Evolutionary conservation across 2,797 vertebrate genomes (phyloP), one percentile per base, ranked within the genome.

Genomic region (Gorsachius magnificus): DNA sequence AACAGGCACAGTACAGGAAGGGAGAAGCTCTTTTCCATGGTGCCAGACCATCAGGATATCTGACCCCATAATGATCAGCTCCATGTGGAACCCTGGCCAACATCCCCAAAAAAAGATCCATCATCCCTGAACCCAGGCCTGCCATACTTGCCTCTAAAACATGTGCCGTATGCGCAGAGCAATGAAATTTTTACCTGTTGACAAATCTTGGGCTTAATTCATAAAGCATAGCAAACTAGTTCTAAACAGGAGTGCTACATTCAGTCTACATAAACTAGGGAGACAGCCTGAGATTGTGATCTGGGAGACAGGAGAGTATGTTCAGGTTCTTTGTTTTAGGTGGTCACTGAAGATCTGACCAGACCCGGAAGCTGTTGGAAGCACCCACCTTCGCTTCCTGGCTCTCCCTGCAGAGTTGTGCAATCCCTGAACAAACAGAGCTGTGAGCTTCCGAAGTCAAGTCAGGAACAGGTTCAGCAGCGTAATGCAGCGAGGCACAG

Each of bases 311-410:
- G 31, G 20, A 28, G 26, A n/a, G 0, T 11, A 60, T 5, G 20
- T 20, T 81, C 18, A 33, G 7, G 14, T 56, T 61, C 41, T 57
- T 53, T 56, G 31, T 13, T 74, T 72, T 21, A 86, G 26, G 16
- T 66, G 25, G 58, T 36, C 25, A 19, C 14, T 76, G 54, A 66
- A 56, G n/a, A 63, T 38, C 57, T 46, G 60, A 58, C 5, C 22
- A 43, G 45, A 80, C 35, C 41, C 5, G 3, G 48, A 70, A 76
- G 21, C 31, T 83, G 24, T 0, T 78, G 21, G 20, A 46, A 65
- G 19, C 87, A 89, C 86, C 54, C 80, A 98, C 98, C 96, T 95
- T 98, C 6, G 54, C 58, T 48, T 98, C 97, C 91, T 96, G 97
- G 36, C 57, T 95, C 66, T 93, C 90, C 16, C 78, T 80, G 76